These are phyloP conservation scores for Apogon hyalosoma DNA, from an alignment of 2,797 vertebrate species.

Conservation along the genomic window DNA sequence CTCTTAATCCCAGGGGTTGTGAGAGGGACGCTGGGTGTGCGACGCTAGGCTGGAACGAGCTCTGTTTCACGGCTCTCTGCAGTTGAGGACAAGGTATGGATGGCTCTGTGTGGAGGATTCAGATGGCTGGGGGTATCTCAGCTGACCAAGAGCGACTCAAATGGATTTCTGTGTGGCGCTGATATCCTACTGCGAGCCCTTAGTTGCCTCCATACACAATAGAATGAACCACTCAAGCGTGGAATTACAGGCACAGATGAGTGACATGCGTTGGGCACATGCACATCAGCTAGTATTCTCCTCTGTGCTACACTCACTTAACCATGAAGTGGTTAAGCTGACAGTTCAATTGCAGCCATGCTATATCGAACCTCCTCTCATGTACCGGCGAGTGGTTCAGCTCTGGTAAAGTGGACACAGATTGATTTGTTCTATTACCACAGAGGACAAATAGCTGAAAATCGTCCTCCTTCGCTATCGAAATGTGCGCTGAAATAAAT, in stretches of 20 bases:
- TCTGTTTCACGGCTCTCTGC: conserved; percentile 42
- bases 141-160: conserved; percentile 58
- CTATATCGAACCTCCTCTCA: conserved; percentile 45
- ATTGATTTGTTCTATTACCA: conserved; percentile 67
- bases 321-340: conserved; percentile 76
- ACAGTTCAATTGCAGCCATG: conserved; percentile 75
- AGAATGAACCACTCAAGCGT: conserved; percentile 47
- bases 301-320: conserved; percentile 68
- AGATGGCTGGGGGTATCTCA: conserved; percentile 35
- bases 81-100: conserved; percentile 25
- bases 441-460: conserved; percentile 45
- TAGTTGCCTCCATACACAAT: conserved; percentile 44
- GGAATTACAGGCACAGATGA: conserved; percentile 43
- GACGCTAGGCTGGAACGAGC: conserved; percentile 30
- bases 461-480: conserved; percentile 36
- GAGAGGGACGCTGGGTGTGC: conserved; percentile 16
- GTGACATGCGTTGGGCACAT: conserved; percentile 40
- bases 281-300: conserved; percentile 39
- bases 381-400: conserved; percentile 43
- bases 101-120: conserved; percentile 22
- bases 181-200: conserved; percentile 60
- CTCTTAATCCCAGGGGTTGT: conserved; percentile 6
- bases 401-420: conserved; percentile 60
- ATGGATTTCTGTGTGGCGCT: conserved; percentile 66
- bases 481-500: conserved; percentile 23